These are phyloP conservation scores for Rhodophaea formosa DNA, from an alignment of 2,888 invertebrate species.

Conservation along the genomic window DNA sequence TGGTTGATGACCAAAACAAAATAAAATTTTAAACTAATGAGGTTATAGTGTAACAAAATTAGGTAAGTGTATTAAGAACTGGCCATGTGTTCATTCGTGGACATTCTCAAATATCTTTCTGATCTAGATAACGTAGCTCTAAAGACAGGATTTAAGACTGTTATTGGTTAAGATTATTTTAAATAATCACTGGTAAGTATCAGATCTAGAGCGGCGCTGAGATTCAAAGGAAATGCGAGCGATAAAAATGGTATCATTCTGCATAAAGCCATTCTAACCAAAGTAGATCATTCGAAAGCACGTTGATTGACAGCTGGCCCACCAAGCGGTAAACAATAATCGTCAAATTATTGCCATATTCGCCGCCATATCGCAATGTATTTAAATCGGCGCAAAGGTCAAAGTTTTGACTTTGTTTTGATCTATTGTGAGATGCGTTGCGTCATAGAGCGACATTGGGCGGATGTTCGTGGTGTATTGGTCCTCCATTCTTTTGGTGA, in stretches of 20 bases:
- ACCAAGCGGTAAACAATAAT: constrained; percentile 67
- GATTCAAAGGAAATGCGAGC: too few species aligned
- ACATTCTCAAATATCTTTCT: too few species aligned
- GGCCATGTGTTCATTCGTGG: too few species aligned
- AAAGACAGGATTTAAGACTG: too few species aligned
- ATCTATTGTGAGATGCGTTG: constrained; percentile 69
- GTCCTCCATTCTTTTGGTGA: background rate
- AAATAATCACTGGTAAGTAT: too few species aligned
- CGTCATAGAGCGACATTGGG: constrained; percentile 48
- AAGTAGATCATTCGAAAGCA: constrained; percentile 71
- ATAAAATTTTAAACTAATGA: too few species aligned
- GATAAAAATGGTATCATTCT: constrained; percentile 28
- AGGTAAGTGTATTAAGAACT: too few species aligned
- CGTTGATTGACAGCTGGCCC: constrained; percentile 73
- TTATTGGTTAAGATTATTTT: too few species aligned
- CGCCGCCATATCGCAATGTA: constrained; percentile 51
- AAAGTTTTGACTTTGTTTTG: constrained; percentile 66
- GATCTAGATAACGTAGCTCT: too few species aligned
- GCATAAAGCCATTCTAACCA: constrained; percentile 43
- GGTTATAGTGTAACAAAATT: too few species aligned
- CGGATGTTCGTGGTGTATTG: background rate
- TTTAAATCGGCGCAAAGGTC: constrained; percentile 68
- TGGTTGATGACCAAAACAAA: too few species aligned
- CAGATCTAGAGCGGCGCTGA: too few species aligned
- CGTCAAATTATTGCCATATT: constrained; percentile 65